Evolutionary conservation across 2,113 vertebrate species (phyloP), one percentile per base, ranked within the genome.

Genomic region (Propithecus coquereli): DNA sequence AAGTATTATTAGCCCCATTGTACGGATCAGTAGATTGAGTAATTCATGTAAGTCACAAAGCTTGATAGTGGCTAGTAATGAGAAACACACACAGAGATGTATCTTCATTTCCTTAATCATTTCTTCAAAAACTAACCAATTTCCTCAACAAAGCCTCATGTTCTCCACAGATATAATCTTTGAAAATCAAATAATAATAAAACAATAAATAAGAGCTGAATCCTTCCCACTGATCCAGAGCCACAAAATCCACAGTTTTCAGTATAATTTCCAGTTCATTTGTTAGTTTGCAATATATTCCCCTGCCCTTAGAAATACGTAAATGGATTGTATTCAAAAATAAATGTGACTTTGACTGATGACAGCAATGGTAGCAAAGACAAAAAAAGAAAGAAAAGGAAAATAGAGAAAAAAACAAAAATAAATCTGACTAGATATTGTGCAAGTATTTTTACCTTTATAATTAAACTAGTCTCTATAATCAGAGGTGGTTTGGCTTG

Each of bases 111-210:
- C 34, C 80, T 59, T 25, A 70, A 90, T 43, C 2, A 80, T 73
- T 90, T 89, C 34, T 22, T 80, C 43, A 76, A 63, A 32, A 87
- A 47, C 32, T 80, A 93, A 66, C 37, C 18, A 87, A 81, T 47
- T 83, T 68, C 32, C n/a, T 90, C 63, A 71, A 14, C 37, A 47
- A 81, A 94, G 83, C 1, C 13, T 87, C 45, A 16, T 63, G 65
- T 76, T 92, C 68, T 66, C 23, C 45, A 81, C 4, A 52, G 43
- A 93, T 68, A 73, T 0, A 73, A 0, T 45, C 20, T 94, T 63
- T 90, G 66, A 47, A 96, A 93, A 66, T 77, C 85, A 91, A 90
- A 77, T 87, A 85, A 93, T 17, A 87, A 74, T 23, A 76, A 94
- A 50, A 45, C 4, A 47, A 89, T 86, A 87, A 54, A 43, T 45